These are phyloP conservation scores for Bothrops jararaca DNA, from an alignment of 2,113 vertebrate species.

Conservation along the genomic window DNA sequence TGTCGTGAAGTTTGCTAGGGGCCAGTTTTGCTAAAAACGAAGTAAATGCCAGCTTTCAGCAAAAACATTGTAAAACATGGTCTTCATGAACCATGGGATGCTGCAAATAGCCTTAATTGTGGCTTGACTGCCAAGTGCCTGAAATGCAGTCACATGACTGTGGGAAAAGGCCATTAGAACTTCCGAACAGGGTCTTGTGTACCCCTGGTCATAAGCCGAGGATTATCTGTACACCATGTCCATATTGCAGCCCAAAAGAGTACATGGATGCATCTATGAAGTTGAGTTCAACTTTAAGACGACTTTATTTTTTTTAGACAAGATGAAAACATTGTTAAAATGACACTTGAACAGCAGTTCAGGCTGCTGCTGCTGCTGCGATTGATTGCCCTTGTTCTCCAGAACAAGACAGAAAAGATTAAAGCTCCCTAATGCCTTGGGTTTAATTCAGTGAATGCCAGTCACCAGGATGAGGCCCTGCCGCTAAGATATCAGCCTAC, in stretches of 20 bases:
- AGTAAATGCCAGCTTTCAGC: not conserved
- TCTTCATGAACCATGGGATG: not conserved
- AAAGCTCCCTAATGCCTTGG: not conserved
- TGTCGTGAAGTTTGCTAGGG: not conserved
- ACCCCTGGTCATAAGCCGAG: not conserved
- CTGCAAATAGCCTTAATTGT: not conserved
- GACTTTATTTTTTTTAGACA: not conserved
- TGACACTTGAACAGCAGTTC: not conserved
- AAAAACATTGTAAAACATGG: not conserved
- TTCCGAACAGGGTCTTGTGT: not conserved
- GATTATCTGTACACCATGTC: not conserved
- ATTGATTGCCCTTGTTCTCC: not conserved
- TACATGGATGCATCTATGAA: not conserved
- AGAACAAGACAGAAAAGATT: not conserved
- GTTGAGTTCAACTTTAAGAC: not conserved
- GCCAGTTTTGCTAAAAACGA: too few species aligned
- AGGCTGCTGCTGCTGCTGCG: not conserved
- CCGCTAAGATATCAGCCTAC: not conserved
- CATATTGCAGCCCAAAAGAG: not conserved
- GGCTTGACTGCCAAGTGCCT: not conserved
- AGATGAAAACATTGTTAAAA: not conserved
- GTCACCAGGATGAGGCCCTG: too few species aligned
- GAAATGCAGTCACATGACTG: not conserved
- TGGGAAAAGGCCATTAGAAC: not conserved
- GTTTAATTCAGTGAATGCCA: not conserved